Percentiles rank a stretch among this genome's conserved stretches.
Conservation (phyloP, 1,140 invertebrate species). For the Cotesia chilonis region DNA sequence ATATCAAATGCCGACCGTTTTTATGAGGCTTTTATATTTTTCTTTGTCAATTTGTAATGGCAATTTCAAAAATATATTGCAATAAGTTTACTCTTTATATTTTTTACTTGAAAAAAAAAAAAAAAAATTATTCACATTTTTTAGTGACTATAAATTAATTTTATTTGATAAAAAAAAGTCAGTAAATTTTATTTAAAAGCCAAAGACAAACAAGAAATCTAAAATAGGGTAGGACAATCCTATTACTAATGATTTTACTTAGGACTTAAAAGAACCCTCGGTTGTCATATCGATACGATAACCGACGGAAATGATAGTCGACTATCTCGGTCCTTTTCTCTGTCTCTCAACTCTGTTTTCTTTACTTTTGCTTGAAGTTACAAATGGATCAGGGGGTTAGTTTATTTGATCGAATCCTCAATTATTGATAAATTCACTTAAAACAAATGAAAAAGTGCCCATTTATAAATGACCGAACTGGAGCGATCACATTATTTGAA, state of each 20-base stretch:
- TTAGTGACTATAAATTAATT: not conserved
- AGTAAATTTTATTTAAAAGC: not conserved
- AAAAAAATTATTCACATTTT: too few species aligned
- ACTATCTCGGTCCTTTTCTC: conserved; percentile 46
- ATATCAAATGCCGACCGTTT: conserved; percentile 49
- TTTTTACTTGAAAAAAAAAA: too few species aligned
- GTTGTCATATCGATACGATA: conserved; percentile 59
- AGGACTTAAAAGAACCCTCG: conserved; percentile 44
- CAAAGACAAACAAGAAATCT: not conserved
- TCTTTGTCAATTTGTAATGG: conserved; percentile 40
- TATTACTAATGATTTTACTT: conserved; percentile 62
- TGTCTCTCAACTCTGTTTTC: conserved; percentile 26
- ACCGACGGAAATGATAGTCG: conserved; percentile 52
- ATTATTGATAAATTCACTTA: conserved; percentile 59
- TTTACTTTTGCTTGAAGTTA: not conserved
- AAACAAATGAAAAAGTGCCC: conserved; percentile 44
- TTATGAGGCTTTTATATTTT: conserved; percentile 3
- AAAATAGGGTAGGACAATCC: conserved; percentile 46
- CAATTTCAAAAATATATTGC: not conserved
- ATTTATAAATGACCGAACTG: conserved; percentile 11
- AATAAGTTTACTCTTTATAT: too few species aligned
- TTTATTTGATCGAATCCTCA: conserved; percentile 47
- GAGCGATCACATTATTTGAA: not conserved
- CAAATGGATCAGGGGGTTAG: conserved; percentile 49
- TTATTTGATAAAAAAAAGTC: not conserved